Base-by-base conservation (phyloP, 2,797 vertebrate genomes). In the Mionectes olivaceus region DNA sequence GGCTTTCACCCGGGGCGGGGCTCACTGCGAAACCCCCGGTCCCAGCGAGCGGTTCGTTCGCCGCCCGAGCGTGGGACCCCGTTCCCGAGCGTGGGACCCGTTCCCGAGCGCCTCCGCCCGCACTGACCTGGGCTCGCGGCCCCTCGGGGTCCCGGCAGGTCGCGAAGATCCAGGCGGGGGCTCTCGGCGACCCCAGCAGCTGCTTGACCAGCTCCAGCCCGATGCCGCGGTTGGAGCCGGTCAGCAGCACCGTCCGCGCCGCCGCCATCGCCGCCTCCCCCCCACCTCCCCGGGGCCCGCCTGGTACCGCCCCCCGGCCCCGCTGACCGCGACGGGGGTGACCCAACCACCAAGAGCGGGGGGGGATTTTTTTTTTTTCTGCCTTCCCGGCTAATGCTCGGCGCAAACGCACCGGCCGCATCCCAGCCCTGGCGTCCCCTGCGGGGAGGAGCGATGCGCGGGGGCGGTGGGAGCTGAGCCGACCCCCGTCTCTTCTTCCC, bases 161-260 rank as follows among this genome's bases (percentile, higher is more conserved):
- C 13, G 95, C 81, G 15, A 96, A 95, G 81, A 95, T 39, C 83
- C 93, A 92, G 44, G 83, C 12, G 0, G 83, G 94, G 0, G 91
- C 74, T 8, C 37, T 55, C 15, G 94, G 69, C 1, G 69, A 28
- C 33, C 44, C 74, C 46, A 95, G 81, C 22, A 96, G 87, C 87
- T 93, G 93, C 57, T 61, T 95, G 10, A 98, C 97, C 78, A 98
- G 95, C 91, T 98, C 97, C 94, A 98, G 91, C n/a, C 98, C 98
- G 53, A 98, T 92, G 56, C 98, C 97, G 60, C 97, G 89, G 96
- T 98, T 98, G 67, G 95, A 97, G 37, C 97, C 98, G 12, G 97
- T 98, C 81, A 98, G 90, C 32, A 98, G 84, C 57, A 97, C 93
- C 13, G 63, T 28, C 4, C 57, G 32, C 7, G 64, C 50, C n/a